phyloP scores from a whole-genome alignment of 2,797 vertebrate genomes.

The Tauraco hartlaubi region DNA sequence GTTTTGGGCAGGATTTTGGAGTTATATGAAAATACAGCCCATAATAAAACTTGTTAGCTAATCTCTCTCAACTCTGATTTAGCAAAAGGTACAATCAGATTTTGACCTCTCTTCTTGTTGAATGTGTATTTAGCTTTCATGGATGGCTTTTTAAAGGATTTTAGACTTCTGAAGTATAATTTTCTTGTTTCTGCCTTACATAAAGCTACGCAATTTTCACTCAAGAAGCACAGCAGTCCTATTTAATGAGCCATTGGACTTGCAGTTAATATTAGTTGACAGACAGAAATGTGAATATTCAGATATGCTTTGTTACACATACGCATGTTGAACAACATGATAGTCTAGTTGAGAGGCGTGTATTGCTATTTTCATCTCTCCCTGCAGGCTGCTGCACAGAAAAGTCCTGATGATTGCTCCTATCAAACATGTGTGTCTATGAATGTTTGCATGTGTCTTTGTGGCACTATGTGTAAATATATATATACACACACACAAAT shows the following conservation, averaged over 20 bases:
- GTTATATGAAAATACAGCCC: background rate
- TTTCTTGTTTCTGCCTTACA: background rate
- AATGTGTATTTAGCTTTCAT: background rate
- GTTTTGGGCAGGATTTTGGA: background rate
- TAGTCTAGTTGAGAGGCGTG: background rate
- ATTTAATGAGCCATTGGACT: background rate
- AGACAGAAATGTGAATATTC: background rate
- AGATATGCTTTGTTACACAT: constrained; percentile 21
- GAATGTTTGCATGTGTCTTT: background rate
- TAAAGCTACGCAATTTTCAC: background rate
- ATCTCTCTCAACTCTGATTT: background rate
- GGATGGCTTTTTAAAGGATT: background rate
- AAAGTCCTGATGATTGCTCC: background rate
- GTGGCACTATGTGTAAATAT: background rate
- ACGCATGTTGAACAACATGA: background rate
- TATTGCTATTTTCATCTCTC: background rate
- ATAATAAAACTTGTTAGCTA: background rate
- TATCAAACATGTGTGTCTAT: background rate
- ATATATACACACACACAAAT: fast-evolving
- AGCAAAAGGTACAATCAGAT: background rate
- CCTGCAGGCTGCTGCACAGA: background rate
- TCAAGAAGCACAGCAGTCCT: background rate
- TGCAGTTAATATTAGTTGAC: constrained; percentile 21
- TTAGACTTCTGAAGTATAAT: background rate
- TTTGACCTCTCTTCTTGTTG: background rate